phyloP scores from a whole-genome alignment of 2,797 vertebrate genomes.

The Sebastes jordani region DNA sequence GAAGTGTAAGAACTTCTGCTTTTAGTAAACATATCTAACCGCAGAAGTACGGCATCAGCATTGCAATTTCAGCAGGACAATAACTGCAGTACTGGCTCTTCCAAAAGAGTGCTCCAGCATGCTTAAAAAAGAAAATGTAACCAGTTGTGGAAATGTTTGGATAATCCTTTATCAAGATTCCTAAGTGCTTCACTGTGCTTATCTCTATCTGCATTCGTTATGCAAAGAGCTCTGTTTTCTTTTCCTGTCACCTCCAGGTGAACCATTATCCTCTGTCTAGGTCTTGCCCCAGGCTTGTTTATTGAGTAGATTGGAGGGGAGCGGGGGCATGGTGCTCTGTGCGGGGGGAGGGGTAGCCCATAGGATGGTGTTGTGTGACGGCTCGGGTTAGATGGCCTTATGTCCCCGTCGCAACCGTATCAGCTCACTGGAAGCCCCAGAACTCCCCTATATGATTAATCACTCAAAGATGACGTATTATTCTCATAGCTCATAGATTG shows the following conservation, averaged over 20 bases:
- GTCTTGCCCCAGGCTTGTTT: conserved; percentile 72
- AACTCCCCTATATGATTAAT: conserved; percentile 50
- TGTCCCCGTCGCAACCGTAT: conserved; percentile 32
- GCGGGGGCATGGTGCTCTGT: conserved; percentile 23
- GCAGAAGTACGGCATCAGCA: conserved; percentile 5
- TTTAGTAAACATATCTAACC: conserved; percentile 10
- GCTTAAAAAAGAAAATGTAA: conserved; percentile 43
- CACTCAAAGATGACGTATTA: conserved; percentile 53
- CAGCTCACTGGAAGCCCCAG: conserved; percentile 43
- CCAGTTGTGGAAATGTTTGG: conserved; percentile 65
- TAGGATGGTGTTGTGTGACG: conserved; percentile 54
- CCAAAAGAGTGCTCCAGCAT: conserved; percentile 5
- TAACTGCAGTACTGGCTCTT: conserved; percentile 2
- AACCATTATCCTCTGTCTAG: conserved; percentile 77
- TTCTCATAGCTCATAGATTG: conserved; percentile 63
- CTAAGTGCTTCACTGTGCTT: conserved; percentile 70
- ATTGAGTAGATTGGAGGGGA: conserved; percentile 72
- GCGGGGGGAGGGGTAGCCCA: conserved; percentile 6
- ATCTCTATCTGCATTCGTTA: conserved; percentile 76
- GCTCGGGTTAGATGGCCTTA: conserved; percentile 46
- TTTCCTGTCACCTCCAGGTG: conserved; percentile 80
- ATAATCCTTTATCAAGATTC: conserved; percentile 73
- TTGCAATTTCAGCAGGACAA: background rate
- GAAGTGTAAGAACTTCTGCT: conserved; percentile 8
- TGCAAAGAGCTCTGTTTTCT: conserved; percentile 80